Evolutionary conservation across 2,888 invertebrate species (phyloP), one percentile per base, ranked within the genome.

Genomic region (Phymatocera aterrima): DNA sequence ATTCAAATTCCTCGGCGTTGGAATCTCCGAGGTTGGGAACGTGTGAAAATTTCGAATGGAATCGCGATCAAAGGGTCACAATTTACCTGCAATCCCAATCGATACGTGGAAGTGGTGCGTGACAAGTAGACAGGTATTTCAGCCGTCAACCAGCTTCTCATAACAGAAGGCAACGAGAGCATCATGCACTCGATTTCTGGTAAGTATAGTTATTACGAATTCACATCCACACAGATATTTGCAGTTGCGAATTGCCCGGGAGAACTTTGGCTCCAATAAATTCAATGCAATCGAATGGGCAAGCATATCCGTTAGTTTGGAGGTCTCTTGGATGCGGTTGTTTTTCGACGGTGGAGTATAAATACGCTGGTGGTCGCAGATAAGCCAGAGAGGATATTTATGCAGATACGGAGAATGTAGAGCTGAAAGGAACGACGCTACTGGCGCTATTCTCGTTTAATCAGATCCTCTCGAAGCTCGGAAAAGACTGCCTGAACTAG

Each of bases 381-480:
- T 37, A 64, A 8, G 46, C 28, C 28, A 43, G 28, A 43, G 43
- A 24, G 24, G 24, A 68, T 68, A 46, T 28, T 28, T 64, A 64
- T 72, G 51, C 31, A 72, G 43, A 72, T 51, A 51, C 31, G 18
- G 51, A 34, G 51, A 51, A 72, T 72, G 51, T 51, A 34, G 51
- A 10, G 48, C 51, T 72, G 51, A 51, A 51, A 72, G 21, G 70
- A 72, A 34, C 48, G 51, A 4, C 18, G 48, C 34, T 15, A 72
- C 51, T 31, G 70, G 18, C 70, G 28, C 48, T 72, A 21, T 51
- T 72, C 51, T 51, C 70, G 51, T 72, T 72, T 34, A 72, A 72
- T 72, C 70, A 72, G 51, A 72, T 72, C 48, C 70, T 72, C 51
- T 72, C 70, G 34, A 72, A 51, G 31, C 70, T 72, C 34, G 21